Conservation (phyloP, 2,888 invertebrate genomes). For the Furcula furcula region DNA sequence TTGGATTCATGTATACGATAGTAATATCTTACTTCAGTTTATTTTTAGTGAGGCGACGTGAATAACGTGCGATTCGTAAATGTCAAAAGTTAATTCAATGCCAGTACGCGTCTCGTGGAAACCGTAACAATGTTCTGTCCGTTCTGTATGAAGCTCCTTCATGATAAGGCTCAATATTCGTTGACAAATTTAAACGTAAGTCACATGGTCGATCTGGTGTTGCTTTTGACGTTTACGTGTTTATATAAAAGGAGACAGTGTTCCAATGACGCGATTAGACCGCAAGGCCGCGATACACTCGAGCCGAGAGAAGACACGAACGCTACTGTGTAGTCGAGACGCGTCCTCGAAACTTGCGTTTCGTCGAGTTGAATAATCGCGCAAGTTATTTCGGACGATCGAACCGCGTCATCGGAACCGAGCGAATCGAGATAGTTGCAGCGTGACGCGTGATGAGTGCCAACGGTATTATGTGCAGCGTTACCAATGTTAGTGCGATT, state of each 20-base stretch:
- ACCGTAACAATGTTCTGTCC: conserved; percentile 60
- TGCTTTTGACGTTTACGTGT: conserved; percentile 71
- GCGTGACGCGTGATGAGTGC: conserved; percentile 12
- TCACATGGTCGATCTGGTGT: conserved; percentile 49
- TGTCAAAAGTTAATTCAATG: conserved; percentile 69
- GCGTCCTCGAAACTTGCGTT: conserved; percentile 31
- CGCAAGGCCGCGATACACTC: conserved; percentile 30
- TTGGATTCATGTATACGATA: conserved; percentile 75
- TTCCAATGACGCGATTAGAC: conserved; percentile 50
- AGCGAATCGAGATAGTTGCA: conserved; percentile 6
- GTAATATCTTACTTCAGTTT: conserved; percentile 76
- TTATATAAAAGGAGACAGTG: conserved; percentile 40
- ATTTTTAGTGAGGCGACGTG: conserved; percentile 71
- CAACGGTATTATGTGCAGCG: conserved; percentile 17
- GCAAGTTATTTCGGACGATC: conserved; percentile 33
- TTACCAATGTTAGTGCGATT: conserved; percentile 35
- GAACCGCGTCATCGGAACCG: conserved; percentile 26
- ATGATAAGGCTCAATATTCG: conserved; percentile 68
- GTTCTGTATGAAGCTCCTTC: conserved; percentile 60
- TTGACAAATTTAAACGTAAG: conserved; percentile 69
- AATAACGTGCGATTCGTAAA: conserved; percentile 75
- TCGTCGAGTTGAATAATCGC: conserved; percentile 28
- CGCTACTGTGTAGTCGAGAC: conserved; percentile 29
- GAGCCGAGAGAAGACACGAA: conserved; percentile 19
- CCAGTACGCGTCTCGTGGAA: conserved; percentile 37